Base-by-base conservation (phyloP, 2,113 vertebrate genomes). In the Elanus axillaris region DNA sequence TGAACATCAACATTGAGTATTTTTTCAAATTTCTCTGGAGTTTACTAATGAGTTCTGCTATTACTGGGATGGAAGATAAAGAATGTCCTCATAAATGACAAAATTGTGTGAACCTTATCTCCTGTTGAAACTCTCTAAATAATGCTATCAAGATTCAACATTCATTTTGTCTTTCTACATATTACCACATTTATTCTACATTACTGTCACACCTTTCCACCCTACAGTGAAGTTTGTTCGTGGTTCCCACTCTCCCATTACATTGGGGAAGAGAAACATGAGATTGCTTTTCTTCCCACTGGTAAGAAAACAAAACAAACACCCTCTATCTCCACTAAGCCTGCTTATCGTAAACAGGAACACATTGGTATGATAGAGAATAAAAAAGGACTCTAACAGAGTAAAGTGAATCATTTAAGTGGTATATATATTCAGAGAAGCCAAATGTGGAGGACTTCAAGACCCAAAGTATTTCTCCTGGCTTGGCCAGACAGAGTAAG, bases 351-450 rank as follows among this genome's bases (percentile, higher is more conserved):
- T 47, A 71, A 66, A 31, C 5, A 78, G 31, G 34, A 95, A 20
- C 0, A 0, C 1, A 40, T 1, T 60, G 56, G 3, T 19, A 48
- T 38, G 55, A 67, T 9, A 79, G 8, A 81, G 34, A 45, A 90
- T 78, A 53, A 10, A 9, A 43, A n/a, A 53, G 11, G 20, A 66
- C 16, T 6, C 8, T 74, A 10, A 16, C 15, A 53, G 16, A 29
- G 3, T 32, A 52, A 89, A 79, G 11, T 45, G 12, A 62, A 40
- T 31, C 3, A 47, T 56, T 80, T 36, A 59, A 50, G 22, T 45
- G 1, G 32, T 40, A 45, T 18, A 23, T 63, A 13, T 63, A 59
- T 50, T 14, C 25, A 87, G 21, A 56, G 53, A 90, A 29, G 29
- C 14, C 29, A 80, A 36, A 68, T 2, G 2, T 42, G 32, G 4